A percentile compares a stretch with the other conserved stretches of the same genome.
Evolutionary conservation across 30 jellyfish, hydroid and myxozoan species (phyloP).

Genomic region (Chironex yamaguchii): DNA sequence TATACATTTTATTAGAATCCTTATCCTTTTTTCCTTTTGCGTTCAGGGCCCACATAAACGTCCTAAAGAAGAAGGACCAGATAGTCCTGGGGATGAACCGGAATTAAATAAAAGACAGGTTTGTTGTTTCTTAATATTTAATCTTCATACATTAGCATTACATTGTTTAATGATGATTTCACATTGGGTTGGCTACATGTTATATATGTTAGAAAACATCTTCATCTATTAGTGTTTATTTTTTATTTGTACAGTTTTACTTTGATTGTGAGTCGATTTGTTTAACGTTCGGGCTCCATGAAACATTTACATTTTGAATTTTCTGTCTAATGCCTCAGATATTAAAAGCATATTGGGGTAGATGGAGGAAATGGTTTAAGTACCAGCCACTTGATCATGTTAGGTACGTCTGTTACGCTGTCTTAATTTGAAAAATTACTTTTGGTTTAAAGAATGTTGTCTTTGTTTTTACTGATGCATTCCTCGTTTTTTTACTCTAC

Average conservation of each 20-base stretch:
- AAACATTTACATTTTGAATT: no score
- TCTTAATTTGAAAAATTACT: no score
- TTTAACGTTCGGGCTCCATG: neutral
- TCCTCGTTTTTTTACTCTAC: no score
- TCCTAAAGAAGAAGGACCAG: slow-evolving; percentile 98
- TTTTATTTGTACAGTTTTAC: neutral
- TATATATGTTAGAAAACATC: neutral
- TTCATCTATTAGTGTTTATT: neutral
- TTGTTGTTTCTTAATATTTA: neutral
- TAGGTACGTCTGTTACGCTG: no score
- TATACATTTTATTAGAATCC: no score
- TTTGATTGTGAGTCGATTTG: neutral
- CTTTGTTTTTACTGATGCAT: no score
- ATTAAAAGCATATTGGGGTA: slow-evolving; percentile 93
- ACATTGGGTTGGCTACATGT: neutral
- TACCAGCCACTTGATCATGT: slow-evolving; percentile 98
- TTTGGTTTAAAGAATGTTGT: no score
- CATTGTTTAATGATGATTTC: neutral
- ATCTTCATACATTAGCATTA: neutral
- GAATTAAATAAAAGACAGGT: slow-evolving; percentile 93
- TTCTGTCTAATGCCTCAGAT: slow-evolving; percentile 53
- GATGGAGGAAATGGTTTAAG: slow-evolving; percentile 97
- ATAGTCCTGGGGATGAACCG: slow-evolving; percentile 96
- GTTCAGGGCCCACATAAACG: slow-evolving; percentile 91
- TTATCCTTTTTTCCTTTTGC: neutral